Conservation (phyloP, 2,113 vertebrate genomes). For the Pterocles orientalis region DNA sequence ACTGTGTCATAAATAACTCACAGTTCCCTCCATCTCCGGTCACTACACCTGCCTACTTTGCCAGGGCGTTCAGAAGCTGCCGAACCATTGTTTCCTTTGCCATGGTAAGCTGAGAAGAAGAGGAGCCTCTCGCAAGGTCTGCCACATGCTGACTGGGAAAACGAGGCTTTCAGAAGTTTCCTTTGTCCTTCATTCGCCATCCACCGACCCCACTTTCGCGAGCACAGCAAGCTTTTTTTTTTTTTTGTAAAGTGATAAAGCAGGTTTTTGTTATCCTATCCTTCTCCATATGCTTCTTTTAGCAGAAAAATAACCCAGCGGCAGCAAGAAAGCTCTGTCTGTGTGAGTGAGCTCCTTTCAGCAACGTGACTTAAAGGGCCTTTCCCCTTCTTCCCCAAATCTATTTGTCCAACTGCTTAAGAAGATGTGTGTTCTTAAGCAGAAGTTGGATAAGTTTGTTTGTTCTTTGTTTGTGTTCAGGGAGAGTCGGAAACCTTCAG, state of each 20-base stretch:
- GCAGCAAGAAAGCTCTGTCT: background rate
- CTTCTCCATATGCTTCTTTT: background rate
- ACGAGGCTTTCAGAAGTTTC: conserved; percentile 22
- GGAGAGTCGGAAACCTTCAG: background rate
- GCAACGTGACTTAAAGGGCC: background rate
- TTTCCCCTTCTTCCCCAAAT: background rate
- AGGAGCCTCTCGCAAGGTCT: conserved; percentile 25
- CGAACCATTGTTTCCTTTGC: conserved; percentile 12
- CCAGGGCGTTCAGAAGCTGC: background rate
- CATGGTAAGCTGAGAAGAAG: conserved; percentile 42
- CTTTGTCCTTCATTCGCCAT: background rate
- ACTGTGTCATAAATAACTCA: background rate
- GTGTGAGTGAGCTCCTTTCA: background rate
- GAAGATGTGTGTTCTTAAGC: background rate
- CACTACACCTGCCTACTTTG: background rate
- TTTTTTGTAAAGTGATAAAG: background rate
- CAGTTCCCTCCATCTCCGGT: background rate
- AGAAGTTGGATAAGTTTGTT: background rate
- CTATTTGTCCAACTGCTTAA: background rate
- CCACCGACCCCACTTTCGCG: background rate
- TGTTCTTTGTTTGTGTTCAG: background rate
- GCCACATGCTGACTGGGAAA: conserved; percentile 51
- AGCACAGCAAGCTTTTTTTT: background rate
- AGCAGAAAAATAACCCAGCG: conserved; percentile 14
- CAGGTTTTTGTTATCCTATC: background rate